Percentiles rank a stretch among this genome's conserved stretches.
phyloP scores from a whole-genome alignment of 2,888 invertebrate species.

The Branchinecta sandiegonensis region DNA sequence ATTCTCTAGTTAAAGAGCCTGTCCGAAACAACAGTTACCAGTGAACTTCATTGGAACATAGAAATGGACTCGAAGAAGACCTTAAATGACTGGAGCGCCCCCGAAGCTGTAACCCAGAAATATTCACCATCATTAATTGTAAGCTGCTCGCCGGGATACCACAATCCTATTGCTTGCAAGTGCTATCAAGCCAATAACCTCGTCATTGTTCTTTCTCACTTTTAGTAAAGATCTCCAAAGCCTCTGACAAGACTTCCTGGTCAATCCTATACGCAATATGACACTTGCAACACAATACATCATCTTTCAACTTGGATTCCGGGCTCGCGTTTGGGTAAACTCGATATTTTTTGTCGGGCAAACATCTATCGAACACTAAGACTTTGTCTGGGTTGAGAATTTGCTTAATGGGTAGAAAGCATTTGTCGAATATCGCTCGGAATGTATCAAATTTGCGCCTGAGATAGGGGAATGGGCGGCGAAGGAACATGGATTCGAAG shows the following conservation, averaged over 20 bases:
- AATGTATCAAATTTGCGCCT: neutral
- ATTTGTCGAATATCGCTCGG: constrained; percentile 4
- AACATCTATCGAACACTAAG: constrained; percentile 21
- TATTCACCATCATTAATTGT: too few relatives aligned
- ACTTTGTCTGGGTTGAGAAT: constrained; percentile 5
- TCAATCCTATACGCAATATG: neutral
- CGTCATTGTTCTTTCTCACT: too few relatives aligned
- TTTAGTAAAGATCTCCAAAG: constrained; percentile 5
- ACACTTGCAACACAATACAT: neutral
- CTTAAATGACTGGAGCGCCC: too few relatives aligned
- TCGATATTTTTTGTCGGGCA: constrained; percentile 23
- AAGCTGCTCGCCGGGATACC: too few relatives aligned
- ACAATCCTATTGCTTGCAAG: too few relatives aligned
- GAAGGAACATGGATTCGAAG: constrained; percentile 28
- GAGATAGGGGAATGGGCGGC: constrained; percentile 26
- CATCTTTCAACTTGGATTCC: constrained; percentile 5
- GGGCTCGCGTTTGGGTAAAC: constrained; percentile 23
- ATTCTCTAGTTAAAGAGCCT: too few relatives aligned
- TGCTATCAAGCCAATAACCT: too few relatives aligned
- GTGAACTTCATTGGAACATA: too few relatives aligned
- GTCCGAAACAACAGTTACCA: too few relatives aligned
- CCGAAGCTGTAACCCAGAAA: too few relatives aligned
- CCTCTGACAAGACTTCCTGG: neutral
- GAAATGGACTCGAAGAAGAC: too few relatives aligned
- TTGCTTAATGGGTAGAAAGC: neutral